These are phyloP conservation scores for Molothrus ater DNA, from an alignment of 2,797 vertebrate genomes.

Conservation along the genomic window DNA sequence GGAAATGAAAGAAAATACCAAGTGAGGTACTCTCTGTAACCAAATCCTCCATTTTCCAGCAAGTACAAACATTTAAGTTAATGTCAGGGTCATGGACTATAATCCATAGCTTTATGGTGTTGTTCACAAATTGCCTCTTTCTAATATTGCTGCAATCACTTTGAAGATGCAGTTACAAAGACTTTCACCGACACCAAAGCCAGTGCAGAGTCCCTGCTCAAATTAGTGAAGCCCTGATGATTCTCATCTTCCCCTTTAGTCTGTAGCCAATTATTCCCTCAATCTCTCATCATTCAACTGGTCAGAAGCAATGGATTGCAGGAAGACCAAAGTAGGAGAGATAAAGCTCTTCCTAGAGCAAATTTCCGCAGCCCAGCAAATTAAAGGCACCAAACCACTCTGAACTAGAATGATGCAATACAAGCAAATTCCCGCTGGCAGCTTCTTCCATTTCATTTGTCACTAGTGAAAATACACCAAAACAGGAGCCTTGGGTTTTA, in stretches of 20 bases:
- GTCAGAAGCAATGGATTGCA: neutral
- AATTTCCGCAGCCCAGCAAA: neutral
- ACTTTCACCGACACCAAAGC: neutral
- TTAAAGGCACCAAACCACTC: neutral
- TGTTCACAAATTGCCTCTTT: neutral
- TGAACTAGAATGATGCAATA: neutral
- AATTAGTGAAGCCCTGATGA: fast-evolving
- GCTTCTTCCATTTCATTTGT: neutral
- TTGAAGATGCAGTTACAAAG: neutral
- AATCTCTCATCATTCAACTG: neutral
- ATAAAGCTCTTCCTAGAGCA: neutral
- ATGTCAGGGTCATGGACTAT: neutral
- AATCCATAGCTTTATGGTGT: neutral
- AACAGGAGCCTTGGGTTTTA: neutral
- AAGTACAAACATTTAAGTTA: neutral
- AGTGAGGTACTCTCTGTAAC: neutral
- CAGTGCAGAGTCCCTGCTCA: neutral
- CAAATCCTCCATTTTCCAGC: neutral
- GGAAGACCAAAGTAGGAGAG: neutral
- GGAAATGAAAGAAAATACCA: neutral
- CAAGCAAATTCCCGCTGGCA: neutral
- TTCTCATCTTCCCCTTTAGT: neutral
- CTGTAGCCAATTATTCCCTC: neutral
- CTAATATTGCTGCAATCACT: neutral
- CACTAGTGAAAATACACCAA: neutral